Evolutionary conservation across 2,888 invertebrate species (phyloP).

Genomic region (Acleris sparsana): DNA sequence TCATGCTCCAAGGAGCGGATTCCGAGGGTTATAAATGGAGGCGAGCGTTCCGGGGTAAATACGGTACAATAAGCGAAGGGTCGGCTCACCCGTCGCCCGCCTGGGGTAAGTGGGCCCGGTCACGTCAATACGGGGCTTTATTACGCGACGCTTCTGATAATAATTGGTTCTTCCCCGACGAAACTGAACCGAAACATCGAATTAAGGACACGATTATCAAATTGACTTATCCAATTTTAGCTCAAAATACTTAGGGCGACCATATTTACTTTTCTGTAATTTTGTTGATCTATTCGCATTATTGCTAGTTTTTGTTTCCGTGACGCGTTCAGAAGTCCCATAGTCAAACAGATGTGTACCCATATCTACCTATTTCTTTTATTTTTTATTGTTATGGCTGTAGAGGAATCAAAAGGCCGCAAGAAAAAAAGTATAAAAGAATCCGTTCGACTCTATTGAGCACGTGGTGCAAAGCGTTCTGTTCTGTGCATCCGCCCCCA

Average conservation of each 20-base stretch:
- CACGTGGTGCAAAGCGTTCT: slow-evolving; percentile 68
- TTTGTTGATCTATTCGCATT: not conserved
- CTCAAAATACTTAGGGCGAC: not conserved
- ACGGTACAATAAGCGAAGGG: slow-evolving; percentile 80
- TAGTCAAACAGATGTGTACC: slow-evolving; percentile 23
- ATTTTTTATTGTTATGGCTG: slow-evolving; percentile 22
- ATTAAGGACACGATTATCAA: slow-evolving; percentile 13
- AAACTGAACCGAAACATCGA: slow-evolving; percentile 42
- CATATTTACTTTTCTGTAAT: no score
- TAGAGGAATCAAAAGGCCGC: slow-evolving; percentile 26
- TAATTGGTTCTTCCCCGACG: slow-evolving; percentile 71
- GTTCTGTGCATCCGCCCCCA: slow-evolving; percentile 68
- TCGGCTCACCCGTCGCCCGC: slow-evolving; percentile 66
- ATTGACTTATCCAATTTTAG: not conserved
- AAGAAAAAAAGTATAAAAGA: slow-evolving; percentile 41
- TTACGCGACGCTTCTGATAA: slow-evolving; percentile 71
- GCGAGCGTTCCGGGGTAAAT: slow-evolving; percentile 80
- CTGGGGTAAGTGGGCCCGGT: slow-evolving; percentile 80
- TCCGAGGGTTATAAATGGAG: slow-evolving; percentile 81
- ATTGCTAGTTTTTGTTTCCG: not conserved
- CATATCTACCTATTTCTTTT: slow-evolving; percentile 25
- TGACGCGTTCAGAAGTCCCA: slow-evolving; percentile 2
- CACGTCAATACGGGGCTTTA: slow-evolving; percentile 80
- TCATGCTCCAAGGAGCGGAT: slow-evolving; percentile 81
- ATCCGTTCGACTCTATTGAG: slow-evolving; percentile 56